Evolutionary conservation across 2,113 vertebrate genomes (phyloP).

Genomic region (Rhea americana): DNA sequence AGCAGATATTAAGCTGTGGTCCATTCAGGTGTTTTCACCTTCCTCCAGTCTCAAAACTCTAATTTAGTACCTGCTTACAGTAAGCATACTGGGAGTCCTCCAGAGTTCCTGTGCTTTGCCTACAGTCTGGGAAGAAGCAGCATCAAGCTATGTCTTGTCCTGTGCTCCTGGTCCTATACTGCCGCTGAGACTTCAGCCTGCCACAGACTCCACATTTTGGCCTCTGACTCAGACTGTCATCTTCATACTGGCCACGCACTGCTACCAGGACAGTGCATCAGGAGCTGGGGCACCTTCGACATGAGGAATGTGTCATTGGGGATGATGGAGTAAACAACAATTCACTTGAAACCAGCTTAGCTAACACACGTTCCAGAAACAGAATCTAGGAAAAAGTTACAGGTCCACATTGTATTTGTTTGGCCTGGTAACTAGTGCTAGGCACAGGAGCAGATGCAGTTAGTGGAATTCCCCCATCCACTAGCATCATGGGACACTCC

Average conservation of each 20-base stretch:
- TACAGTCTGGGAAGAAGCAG: background rate
- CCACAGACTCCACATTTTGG: rapidly evolving
- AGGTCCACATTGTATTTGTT: slow-evolving; percentile 13
- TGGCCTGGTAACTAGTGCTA: slow-evolving; percentile 31
- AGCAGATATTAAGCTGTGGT: background rate
- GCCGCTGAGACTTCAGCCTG: background rate
- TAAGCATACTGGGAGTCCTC: background rate
- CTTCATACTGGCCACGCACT: background rate
- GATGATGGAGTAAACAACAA: slow-evolving; percentile 49
- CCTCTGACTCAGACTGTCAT: background rate
- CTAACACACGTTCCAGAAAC: slow-evolving; percentile 8
- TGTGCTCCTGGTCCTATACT: background rate
- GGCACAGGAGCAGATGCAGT: slow-evolving; percentile 15
- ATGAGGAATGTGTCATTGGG: slow-evolving; percentile 2
- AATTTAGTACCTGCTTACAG: background rate
- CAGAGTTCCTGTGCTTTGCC: background rate
- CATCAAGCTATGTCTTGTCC: background rate
- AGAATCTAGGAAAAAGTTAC: slow-evolving; percentile 18
- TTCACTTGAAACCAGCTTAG: slow-evolving; percentile 52
- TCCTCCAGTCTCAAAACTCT: background rate
- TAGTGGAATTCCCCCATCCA: slow-evolving; percentile 70
- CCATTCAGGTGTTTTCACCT: background rate
- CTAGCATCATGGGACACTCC: slow-evolving; percentile 55
- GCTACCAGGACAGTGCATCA: background rate
- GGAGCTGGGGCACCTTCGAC: background rate